phyloP scores from a whole-genome alignment of 2,888 invertebrate genomes.

The Apotomis betuletana region DNA sequence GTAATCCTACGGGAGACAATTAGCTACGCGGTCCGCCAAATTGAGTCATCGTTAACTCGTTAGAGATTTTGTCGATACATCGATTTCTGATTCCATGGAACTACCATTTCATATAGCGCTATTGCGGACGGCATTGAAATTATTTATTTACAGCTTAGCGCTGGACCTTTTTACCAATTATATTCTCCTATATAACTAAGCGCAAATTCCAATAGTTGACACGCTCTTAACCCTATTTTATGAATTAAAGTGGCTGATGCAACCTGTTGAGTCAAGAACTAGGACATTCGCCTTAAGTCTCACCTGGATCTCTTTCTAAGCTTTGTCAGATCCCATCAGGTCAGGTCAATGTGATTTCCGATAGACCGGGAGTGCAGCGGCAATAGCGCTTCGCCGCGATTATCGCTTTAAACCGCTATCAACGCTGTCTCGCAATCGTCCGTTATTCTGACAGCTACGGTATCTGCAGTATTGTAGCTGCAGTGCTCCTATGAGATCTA shows the following conservation, averaged over 20 bases:
- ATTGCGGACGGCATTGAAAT: no score
- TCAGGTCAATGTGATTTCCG: constrained; percentile 19
- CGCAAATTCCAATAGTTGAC: no score
- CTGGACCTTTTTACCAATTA: no score
- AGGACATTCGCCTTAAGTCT: no score
- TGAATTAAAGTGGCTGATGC: no score
- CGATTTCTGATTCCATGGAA: constrained; percentile 22
- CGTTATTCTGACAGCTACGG: constrained; percentile 9
- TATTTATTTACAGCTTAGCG: no score
- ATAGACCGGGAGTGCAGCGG: constrained; percentile 14
- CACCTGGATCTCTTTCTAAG: no score
- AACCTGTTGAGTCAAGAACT: no score
- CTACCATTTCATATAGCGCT: background rate
- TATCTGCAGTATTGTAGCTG: constrained; percentile 18
- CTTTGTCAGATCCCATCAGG: no score
- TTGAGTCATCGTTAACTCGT: constrained; percentile 36
- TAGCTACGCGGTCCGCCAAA: constrained; percentile 14
- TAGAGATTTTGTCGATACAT: constrained; percentile 38
- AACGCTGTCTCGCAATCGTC: constrained; percentile 40
- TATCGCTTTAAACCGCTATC: constrained; percentile 40
- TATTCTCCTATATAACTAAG: no score
- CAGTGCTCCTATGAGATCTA: no score
- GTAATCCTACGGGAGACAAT: constrained; percentile 34
- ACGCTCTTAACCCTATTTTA: no score
- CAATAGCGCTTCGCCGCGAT: constrained; percentile 31